Percentiles rank a stretch among this genome's conserved stretches.
Conservation (phyloP, 2,797 vertebrate species). For the Sparus aurata region DNA sequence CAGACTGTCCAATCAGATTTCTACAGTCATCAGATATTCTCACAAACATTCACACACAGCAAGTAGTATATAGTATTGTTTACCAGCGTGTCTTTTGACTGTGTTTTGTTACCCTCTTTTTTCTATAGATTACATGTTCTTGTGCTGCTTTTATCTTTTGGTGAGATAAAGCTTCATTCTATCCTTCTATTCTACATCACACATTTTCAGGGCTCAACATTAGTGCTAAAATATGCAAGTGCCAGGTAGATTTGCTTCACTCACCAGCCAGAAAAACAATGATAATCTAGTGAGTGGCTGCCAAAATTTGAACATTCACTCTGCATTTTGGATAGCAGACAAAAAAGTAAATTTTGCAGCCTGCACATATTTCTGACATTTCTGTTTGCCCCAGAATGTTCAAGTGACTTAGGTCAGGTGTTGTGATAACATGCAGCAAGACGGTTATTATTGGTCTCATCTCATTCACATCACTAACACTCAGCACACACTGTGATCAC, state of each 20-base stretch:
- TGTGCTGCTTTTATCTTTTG: neutral
- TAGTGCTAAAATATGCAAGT: too few species aligned
- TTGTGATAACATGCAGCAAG: slow-evolving; percentile 2
- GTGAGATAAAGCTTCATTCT: neutral
- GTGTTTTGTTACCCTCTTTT: neutral
- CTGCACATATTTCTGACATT: neutral
- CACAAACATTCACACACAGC: too few species aligned
- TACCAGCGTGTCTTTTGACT: neutral
- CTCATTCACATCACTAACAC: slow-evolving; percentile 26
- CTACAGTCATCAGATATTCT: too few species aligned
- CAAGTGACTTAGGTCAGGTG: slow-evolving; percentile 5
- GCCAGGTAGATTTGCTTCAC: too few species aligned
- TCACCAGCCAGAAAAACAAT: too few species aligned
- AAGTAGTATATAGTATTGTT: neutral
- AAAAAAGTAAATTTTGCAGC: too few species aligned
- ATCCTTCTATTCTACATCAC: neutral
- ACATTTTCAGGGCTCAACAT: neutral
- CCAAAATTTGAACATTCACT: too few species aligned
- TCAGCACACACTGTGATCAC: slow-evolving; percentile 37
- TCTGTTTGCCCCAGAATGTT: neutral
- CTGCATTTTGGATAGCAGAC: too few species aligned
- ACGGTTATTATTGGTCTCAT: slow-evolving; percentile 16
- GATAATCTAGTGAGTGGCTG: too few species aligned
- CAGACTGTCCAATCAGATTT: too few species aligned
- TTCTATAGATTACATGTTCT: neutral